Evolutionary conservation across 2,113 vertebrate genomes (phyloP), one percentile per base, ranked within the genome.

Genomic region (Egretta garzetta): DNA sequence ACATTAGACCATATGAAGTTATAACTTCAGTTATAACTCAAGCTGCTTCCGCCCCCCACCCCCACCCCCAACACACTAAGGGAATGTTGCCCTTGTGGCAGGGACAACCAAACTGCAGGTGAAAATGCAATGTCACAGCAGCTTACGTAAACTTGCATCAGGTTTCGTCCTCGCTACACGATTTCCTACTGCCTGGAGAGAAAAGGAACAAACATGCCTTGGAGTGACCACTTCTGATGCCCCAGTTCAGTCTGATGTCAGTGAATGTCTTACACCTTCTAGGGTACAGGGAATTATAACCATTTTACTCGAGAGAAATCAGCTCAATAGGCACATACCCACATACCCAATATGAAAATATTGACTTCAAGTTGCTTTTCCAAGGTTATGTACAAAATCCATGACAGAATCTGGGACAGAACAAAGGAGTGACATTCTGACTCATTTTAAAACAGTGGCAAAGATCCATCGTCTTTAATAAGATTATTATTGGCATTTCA

Each of bases 141-240:
- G 12, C 18, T 52, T 67, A 3, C 0, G 0, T 9, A 47, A 71
- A 50, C 8, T 24, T 79, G 12, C 22, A 30, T 26, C 56, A n/a
- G 10, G 4, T 72, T 91, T 85, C 79, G 5, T 52, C 41, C 41
- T 76, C 87, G 10, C 47, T 62, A 37, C 45, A 28, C 17, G 8
- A 26, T 59, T 71, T 75, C 19, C 15, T 63, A 2, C 52, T 77
- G 73, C 19, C 19, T 0, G 0, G 10, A 74, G 12, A 41, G 19
- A 50, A 56, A 7, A 75, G 15, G 4, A 73, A n/a, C 9, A 10
- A 16, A 45, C 33, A 14, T 13, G 9, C 6, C 53, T 62, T 52
- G 20, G 6, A n/a, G 9, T 33, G 24, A 68, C 21, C 35, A 73
- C 3, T 85, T 70, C 13, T 84, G 47, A 41, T 81, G 41, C 21